A percentile compares a stretch with the other conserved stretches of the same genome.
phyloP scores from a whole-genome alignment of 2,888 invertebrate species.

The Noctua fimbriata region DNA sequence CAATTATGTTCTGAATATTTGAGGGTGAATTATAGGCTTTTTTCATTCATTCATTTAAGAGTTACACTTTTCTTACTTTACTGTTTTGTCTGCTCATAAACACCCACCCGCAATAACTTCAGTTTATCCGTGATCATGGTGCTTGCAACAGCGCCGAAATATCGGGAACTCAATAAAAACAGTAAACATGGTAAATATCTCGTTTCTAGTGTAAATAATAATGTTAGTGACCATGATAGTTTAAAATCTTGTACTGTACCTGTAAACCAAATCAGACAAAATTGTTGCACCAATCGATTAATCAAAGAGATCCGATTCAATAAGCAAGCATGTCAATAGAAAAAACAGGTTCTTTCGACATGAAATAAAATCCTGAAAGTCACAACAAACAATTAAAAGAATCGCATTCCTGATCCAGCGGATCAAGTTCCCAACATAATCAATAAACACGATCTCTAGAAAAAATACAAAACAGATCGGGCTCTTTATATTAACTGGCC shows the following conservation, averaged over 20 bases:
- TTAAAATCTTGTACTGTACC: background rate
- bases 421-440: constrained; percentile 54
- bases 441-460: constrained; percentile 58
- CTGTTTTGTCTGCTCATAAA: too few relatives aligned
- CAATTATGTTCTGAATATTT: too few relatives aligned
- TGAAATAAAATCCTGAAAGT: constrained; percentile 26
- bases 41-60: too few relatives aligned
- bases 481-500: constrained; percentile 59
- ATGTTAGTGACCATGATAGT: too few relatives aligned
- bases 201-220: too few relatives aligned
- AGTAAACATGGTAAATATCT: too few relatives aligned
- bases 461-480: constrained; percentile 63
- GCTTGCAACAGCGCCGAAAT: too few relatives aligned
- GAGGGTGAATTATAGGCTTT: too few relatives aligned
- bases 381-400: constrained; percentile 34
- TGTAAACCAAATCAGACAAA: background rate
- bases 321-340: background rate
- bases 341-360: background rate
- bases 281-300: background rate
- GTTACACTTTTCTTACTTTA: too few relatives aligned
- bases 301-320: background rate
- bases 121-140: too few relatives aligned
- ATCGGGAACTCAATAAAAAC: too few relatives aligned
- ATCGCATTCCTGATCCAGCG: constrained; percentile 27
- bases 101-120: too few relatives aligned